phyloP scores from a whole-genome alignment of 2,113 vertebrate species.

The Halcyon malimbica region DNA sequence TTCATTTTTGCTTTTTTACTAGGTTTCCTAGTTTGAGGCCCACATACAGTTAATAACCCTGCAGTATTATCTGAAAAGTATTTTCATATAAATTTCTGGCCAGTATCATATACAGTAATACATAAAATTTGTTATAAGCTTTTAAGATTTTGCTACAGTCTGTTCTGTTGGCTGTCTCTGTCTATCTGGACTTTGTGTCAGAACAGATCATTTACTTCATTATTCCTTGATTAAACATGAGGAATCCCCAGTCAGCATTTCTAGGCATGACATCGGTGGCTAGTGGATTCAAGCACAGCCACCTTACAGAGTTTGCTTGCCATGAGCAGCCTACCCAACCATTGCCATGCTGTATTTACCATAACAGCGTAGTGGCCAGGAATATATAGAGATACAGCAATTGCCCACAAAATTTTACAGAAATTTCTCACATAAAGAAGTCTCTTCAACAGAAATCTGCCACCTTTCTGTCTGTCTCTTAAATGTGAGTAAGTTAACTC shows the following conservation, averaged over 20 bases:
- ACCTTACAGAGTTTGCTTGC: background rate
- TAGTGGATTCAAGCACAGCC: background rate
- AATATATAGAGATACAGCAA: background rate
- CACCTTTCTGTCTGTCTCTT: background rate
- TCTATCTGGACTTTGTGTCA: background rate
- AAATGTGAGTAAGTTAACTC: constrained; percentile 3
- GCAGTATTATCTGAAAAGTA: background rate
- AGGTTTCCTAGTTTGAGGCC: background rate
- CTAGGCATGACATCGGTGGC: background rate
- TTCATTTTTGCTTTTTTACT: background rate
- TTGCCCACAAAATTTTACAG: background rate
- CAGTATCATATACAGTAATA: background rate
- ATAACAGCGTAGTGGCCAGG: background rate
- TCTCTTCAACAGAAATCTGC: background rate
- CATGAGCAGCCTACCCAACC: background rate
- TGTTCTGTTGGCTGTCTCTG: background rate
- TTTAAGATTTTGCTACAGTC: background rate
- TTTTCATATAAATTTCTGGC: background rate
- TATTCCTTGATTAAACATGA: constrained; percentile 27
- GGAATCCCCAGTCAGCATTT: constrained; percentile 28
- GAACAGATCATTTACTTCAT: background rate
- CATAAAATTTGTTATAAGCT: background rate
- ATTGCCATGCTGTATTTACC: background rate
- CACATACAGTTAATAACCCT: background rate
- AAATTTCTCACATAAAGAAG: background rate